Evolutionary conservation across 2,888 invertebrate species (phyloP).

Genomic region (Catocala sponsa): DNA sequence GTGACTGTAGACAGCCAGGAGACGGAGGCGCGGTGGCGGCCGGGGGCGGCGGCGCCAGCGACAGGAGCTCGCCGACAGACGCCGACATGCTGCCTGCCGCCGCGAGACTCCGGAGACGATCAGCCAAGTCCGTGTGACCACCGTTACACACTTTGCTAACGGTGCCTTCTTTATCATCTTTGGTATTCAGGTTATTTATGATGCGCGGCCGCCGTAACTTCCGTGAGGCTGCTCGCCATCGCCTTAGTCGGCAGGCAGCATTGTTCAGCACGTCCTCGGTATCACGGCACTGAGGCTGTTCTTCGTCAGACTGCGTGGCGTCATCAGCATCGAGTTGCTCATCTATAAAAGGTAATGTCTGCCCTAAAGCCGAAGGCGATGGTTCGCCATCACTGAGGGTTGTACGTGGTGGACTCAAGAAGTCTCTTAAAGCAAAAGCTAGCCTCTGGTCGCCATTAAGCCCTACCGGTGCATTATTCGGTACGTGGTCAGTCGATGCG

Average conservation of each 20-base stretch:
- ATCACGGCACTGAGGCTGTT: constrained; percentile 65
- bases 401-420: constrained; percentile 65
- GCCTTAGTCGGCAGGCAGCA: constrained; percentile 81
- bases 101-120: constrained; percentile 79
- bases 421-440: constrained; percentile 78
- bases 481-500: constrained; percentile 55
- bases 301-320: constrained; percentile 71
- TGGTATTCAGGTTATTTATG: constrained; percentile 81
- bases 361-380: constrained; percentile 63
- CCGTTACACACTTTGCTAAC: constrained; percentile 58
- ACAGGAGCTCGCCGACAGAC: constrained; percentile 80
- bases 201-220: constrained; percentile 82
- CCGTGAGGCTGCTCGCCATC: constrained; percentile 85
- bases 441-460: constrained; percentile 73
- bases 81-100: constrained; percentile 81
- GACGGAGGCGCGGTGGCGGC: constrained; percentile 85
- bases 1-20: constrained; percentile 80
- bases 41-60: constrained; percentile 80
- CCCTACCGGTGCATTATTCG: constrained; percentile 64
- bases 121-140: constrained; percentile 82
- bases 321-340: constrained; percentile 69
- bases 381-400: constrained; percentile 60
- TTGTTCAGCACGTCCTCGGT: constrained; percentile 79
- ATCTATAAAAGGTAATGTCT: constrained; percentile 76
- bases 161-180: constrained; percentile 66